phyloP scores from a whole-genome alignment of 2,888 invertebrate genomes.

The Phania funesta region DNA sequence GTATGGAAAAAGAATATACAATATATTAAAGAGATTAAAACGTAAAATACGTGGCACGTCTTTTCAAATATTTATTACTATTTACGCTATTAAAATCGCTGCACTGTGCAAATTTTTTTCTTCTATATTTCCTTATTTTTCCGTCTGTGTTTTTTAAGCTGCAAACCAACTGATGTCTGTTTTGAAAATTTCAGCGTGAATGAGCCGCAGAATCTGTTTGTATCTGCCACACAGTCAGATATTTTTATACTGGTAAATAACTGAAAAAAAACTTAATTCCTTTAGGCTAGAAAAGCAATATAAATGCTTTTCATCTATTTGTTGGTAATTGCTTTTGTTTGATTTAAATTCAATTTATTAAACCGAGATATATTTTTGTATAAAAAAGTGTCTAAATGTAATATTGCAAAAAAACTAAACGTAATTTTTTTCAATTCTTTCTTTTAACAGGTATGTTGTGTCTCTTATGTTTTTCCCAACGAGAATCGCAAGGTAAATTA shows the following conservation, averaged over 20 bases:
- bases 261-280: background rate
- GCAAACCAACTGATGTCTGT: background rate
- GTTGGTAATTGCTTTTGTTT: constrained; percentile 17
- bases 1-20: no score
- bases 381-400: background rate
- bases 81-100: background rate
- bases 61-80: background rate
- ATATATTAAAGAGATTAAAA: no score
- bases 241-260: background rate
- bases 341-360: constrained; percentile 52
- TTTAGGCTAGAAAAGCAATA: constrained; percentile 45
- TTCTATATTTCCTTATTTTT: constrained; percentile 4
- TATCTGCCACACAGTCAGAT: background rate
- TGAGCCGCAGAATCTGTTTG: background rate
- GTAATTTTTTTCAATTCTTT: background rate
- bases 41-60: no score
- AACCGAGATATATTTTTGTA: background rate
- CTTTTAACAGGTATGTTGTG: constrained; percentile 39
- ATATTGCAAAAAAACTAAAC: constrained; percentile 4
- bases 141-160: background rate
- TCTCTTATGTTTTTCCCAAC: background rate
- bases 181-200: constrained; percentile 30
- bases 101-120: background rate
- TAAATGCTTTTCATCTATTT: constrained; percentile 32
- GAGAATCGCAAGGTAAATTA: constrained; percentile 23